Evolutionary conservation across 2,113 vertebrate species (phyloP).

Genomic region (Channa maculata): DNA sequence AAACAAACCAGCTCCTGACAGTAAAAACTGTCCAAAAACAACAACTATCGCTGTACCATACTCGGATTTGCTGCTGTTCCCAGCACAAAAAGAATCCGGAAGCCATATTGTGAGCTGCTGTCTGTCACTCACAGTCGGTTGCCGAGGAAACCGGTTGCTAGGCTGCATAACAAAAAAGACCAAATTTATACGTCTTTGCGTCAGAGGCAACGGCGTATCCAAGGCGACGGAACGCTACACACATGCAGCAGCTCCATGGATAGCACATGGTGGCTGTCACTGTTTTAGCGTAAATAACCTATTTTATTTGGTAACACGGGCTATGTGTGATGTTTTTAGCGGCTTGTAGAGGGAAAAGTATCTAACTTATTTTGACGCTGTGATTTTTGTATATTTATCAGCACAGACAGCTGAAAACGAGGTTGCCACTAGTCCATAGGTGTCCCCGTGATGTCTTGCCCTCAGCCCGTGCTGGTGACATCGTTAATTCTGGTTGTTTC

Average conservation of each 20-base stretch:
- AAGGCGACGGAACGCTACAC: constrained; percentile 83
- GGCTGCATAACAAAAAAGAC: constrained; percentile 87
- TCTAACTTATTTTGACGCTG: neutral
- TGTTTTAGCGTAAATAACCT: constrained; percentile 28
- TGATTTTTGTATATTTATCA: neutral
- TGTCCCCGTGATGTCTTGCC: neutral
- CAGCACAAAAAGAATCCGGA: constrained; percentile 68
- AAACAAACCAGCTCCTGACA: neutral
- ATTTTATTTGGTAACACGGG: neutral
- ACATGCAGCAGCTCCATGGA: constrained; percentile 63
- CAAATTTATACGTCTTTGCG: constrained; percentile 84
- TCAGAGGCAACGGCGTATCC: constrained; percentile 85
- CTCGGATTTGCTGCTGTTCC: neutral
- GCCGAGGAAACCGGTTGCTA: constrained; percentile 84
- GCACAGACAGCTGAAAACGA: neutral
- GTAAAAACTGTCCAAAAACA: neutral
- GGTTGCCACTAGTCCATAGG: neutral
- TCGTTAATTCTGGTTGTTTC: constrained; percentile 7
- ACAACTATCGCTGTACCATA: neutral
- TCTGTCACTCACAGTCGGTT: constrained; percentile 72
- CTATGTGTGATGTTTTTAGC: neutral
- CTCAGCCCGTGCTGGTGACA: neutral
- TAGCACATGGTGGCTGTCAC: constrained; percentile 52
- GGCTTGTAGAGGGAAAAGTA: neutral
- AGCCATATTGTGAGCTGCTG: constrained; percentile 69